Conservation (phyloP, 1,140 invertebrate genomes). For the Microplitis demolitor region DNA sequence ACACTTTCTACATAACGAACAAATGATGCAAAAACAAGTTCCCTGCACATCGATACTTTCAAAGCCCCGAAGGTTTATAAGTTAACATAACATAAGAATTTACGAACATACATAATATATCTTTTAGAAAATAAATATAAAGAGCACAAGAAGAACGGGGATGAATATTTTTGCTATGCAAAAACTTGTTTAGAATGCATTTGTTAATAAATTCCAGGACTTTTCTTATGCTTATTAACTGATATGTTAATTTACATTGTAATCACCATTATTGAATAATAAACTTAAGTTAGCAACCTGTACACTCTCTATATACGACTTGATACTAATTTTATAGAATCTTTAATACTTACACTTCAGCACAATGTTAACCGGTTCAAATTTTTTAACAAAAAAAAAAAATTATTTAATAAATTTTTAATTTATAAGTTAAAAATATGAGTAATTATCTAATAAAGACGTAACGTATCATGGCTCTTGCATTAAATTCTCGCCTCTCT, state of each 20-base stretch:
- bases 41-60: constrained; percentile 22
- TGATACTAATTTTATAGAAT: background rate
- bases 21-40: constrained; percentile 28
- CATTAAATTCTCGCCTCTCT: background rate
- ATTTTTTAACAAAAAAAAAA: background rate
- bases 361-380: background rate
- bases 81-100: constrained; percentile 2
- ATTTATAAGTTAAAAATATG: too few species aligned
- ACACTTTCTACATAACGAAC: constrained; percentile 24
- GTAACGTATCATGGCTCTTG: background rate
- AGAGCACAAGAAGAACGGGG: background rate
- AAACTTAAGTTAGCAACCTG: background rate
- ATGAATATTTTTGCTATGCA: background rate
- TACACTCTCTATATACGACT: background rate
- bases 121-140: background rate
- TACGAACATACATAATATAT: background rate
- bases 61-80: background rate
- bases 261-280: background rate
- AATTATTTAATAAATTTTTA: background rate
- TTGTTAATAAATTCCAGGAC: background rate
- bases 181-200: background rate
- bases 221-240: background rate
- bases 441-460: too few species aligned
- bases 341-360: constrained; percentile 1
- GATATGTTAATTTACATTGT: background rate